Percentiles rank a stretch among this genome's conserved stretches.
phyloP scores from a whole-genome alignment of 2,797 vertebrate species.

The Ctenochaetus hawaiiensis region DNA sequence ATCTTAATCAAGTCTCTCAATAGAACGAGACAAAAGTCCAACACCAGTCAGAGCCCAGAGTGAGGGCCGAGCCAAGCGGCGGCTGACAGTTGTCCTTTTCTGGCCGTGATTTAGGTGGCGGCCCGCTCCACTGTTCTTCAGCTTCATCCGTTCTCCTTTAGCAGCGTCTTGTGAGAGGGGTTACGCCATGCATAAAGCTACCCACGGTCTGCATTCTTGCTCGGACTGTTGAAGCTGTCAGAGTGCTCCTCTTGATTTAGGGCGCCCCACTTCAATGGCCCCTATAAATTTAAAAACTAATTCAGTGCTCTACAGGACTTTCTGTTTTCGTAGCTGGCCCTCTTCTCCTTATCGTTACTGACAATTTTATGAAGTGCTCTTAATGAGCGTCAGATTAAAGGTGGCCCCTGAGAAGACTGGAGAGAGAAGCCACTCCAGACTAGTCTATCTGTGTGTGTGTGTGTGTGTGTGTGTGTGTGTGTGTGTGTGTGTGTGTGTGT shows the following conservation, averaged over 20 bases:
- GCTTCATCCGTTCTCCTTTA: constrained; percentile 90
- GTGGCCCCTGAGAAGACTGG: constrained; percentile 81
- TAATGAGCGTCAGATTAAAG: constrained; percentile 99
- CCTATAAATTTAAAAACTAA: constrained; percentile 95
- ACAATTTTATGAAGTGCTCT: constrained; percentile 99
- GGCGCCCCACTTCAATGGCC: constrained; percentile 90
- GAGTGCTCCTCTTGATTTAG: constrained; percentile 96
- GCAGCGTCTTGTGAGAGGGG: constrained; percentile 90
- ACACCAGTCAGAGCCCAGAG: constrained; percentile 89
- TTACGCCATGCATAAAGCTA: constrained; percentile 90
- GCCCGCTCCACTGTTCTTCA: constrained; percentile 87
- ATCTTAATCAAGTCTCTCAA: constrained; percentile 97
- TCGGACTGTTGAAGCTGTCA: constrained; percentile 92
- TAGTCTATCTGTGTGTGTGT: constrained; percentile 67
- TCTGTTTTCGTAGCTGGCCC: constrained; percentile 92
- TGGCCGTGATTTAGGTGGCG: constrained; percentile 97
- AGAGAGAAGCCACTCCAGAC: constrained; percentile 66
- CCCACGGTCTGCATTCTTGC: constrained; percentile 91
- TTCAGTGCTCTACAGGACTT: constrained; percentile 94
- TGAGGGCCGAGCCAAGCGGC: constrained; percentile 92
- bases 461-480: constrained; percentile 25
- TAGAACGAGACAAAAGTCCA: constrained; percentile 92
- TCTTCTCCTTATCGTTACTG: constrained; percentile 91
- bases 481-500: constrained; percentile 24
- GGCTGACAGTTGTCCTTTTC: constrained; percentile 94